These are phyloP conservation scores for Oreortyx pictus DNA, from an alignment of 2,797 vertebrate species.

Conservation along the genomic window DNA sequence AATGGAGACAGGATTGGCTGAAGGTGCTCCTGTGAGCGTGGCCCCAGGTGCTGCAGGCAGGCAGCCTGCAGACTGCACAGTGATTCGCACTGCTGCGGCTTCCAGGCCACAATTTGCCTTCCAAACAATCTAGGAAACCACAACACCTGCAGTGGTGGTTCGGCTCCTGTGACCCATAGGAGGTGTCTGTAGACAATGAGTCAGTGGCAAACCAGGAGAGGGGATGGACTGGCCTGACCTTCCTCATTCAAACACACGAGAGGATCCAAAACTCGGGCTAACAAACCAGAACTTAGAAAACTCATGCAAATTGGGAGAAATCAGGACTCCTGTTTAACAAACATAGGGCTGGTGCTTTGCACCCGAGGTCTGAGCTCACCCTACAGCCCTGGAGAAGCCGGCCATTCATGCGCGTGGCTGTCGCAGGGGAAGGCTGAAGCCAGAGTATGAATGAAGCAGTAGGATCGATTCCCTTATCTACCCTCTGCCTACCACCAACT, in stretches of 20 bases:
- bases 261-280: background rate
- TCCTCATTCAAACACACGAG: background rate
- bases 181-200: background rate
- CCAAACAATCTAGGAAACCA: slow-evolving; percentile 33
- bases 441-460: slow-evolving; percentile 43
- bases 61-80: rapidly evolving
- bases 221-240: background rate
- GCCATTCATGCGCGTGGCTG: background rate
- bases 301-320: rapidly evolving
- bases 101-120: background rate
- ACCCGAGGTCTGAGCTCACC: rapidly evolving
- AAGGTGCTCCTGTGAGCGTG: background rate
- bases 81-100: background rate
- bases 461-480: background rate
- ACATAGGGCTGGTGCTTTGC: background rate
- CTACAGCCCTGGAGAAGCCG: rapidly evolving
- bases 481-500: background rate
- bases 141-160: background rate
- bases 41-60: background rate
- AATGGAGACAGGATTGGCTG: background rate
- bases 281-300: background rate
- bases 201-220: background rate
- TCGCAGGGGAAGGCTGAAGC: background rate
- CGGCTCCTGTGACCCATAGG: background rate
- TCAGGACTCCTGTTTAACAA: background rate